Evolutionary conservation across 2,113 vertebrate genomes (phyloP).

Genomic region (Tapirus terrestris): DNA sequence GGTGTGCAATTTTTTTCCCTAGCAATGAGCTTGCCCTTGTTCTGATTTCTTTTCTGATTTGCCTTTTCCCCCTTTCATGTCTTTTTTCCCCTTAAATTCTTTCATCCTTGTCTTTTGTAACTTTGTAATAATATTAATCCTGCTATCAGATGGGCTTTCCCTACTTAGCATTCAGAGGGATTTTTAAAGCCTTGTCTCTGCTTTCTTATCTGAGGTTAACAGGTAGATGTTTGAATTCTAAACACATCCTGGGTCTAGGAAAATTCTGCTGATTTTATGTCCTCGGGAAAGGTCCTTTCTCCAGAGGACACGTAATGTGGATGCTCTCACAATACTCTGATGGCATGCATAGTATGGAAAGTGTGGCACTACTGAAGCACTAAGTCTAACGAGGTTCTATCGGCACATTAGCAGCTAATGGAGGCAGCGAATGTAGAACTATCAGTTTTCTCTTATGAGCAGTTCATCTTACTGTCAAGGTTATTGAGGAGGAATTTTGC

Average conservation of each 20-base stretch:
- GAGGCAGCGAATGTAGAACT: neutral
- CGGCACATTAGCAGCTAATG: accelerated
- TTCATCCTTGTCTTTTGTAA: slow-evolving; percentile 7
- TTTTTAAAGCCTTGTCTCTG: slow-evolving; percentile 61
- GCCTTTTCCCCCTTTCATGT: slow-evolving; percentile 14
- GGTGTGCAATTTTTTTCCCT: neutral
- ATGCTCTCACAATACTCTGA: neutral
- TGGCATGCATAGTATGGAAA: neutral
- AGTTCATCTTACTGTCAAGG: neutral
- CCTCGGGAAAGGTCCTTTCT: slow-evolving; percentile 45
- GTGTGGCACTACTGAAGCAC: neutral
- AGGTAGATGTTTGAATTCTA: slow-evolving; percentile 68
- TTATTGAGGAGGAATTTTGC: neutral
- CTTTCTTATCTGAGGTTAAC: slow-evolving; percentile 69
- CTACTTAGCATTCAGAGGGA: slow-evolving; percentile 51
- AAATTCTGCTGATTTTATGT: slow-evolving; percentile 15
- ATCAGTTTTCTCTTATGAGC: neutral
- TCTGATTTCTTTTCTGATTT: slow-evolving; percentile 25
- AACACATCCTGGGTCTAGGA: slow-evolving; percentile 52
- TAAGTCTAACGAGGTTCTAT: neutral
- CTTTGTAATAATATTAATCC: slow-evolving; percentile 63
- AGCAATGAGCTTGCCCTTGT: neutral
- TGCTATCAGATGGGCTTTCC: slow-evolving; percentile 62
- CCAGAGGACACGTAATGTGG: neutral
- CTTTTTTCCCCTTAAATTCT: neutral